Conservation (phyloP, 2,113 vertebrate genomes). For the Nycticorax nycticorax region DNA sequence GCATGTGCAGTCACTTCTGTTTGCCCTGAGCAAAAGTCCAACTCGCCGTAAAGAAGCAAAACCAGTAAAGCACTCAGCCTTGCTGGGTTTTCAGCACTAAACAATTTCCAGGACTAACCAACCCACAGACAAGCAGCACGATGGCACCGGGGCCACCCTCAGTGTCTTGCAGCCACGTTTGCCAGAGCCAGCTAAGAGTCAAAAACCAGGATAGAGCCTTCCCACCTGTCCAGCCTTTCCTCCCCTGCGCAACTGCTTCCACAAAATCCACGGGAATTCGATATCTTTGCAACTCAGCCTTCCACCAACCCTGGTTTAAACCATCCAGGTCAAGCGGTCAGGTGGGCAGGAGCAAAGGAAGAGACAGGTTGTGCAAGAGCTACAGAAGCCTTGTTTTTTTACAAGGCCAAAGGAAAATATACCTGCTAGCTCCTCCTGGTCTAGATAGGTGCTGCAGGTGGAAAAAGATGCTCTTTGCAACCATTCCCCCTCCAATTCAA, state of each 20-base stretch:
- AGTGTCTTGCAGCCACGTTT: not conserved
- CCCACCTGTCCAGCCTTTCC: not conserved
- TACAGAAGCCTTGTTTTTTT: not conserved
- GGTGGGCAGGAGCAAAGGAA: not conserved
- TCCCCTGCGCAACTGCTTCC: not conserved
- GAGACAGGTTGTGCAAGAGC: not conserved
- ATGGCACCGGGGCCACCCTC: accelerated
- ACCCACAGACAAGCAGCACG: accelerated
- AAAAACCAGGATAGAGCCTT: not conserved
- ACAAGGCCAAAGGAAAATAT: not conserved
- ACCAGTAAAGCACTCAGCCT: not conserved
- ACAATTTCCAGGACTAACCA: not conserved
- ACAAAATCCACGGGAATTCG: not conserved
- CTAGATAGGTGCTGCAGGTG: not conserved
- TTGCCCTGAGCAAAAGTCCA: not conserved
- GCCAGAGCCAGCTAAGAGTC: not conserved
- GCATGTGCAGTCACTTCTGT: not conserved
- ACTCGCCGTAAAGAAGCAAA: not conserved
- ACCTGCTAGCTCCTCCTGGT: not conserved
- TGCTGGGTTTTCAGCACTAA: not conserved
- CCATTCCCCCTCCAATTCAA: not conserved
- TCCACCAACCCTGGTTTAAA: not conserved
- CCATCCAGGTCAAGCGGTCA: not conserved
- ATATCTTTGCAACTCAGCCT: not conserved
- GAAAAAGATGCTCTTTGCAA: not conserved